Base-by-base conservation (phyloP, 2,888 invertebrate genomes). In the Drosophila buzzatii region DNA sequence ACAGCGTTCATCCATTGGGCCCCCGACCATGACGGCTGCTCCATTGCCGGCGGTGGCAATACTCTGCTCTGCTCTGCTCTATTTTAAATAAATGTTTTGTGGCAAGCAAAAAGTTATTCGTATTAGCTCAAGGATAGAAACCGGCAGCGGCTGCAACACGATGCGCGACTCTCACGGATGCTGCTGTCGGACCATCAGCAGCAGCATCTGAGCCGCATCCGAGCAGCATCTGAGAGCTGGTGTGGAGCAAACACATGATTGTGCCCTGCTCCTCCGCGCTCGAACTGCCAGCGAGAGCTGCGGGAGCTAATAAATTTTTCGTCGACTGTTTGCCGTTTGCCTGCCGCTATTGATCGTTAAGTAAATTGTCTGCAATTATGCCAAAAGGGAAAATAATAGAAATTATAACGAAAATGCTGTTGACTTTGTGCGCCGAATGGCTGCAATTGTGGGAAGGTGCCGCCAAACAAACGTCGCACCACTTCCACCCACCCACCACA, bases 351-450 rank as follows among this genome's bases (percentile, higher is more conserved):
- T 83, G 89, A 89, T 90, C 89, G 89, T 90, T 90, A 90, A 90
- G 90, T 90, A 90, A 90, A 89, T 90, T 89, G 90, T 90, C 84
- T 86, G 81, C 90, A 89, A 90, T 90, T 89, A 89, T 90, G 89
- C 90, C 90, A 90, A 90, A 90, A 89, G 89, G 89, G 86, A 90
- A 90, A 89, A 89, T 90, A 86, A 88, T 90, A 90, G 89, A 89
- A 89, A 89, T 89, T 90, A 89, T 90, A 89, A 86, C 84, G 82
- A 85, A 88, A 90, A 81, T 76, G 78, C 85, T 86, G 87, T 89
- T 82, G 84, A 82, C 79, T 78, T 82, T 81, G 76, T 68, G 72
- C 58, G 79, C 63, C 64, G 59, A 62, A 62, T 65, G 70, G 45
- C 55, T 68, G 69, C 64, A 79, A 70, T 81, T 82, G 86, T 88